Percentiles rank a stretch among this genome's conserved stretches.
phyloP scores from a whole-genome alignment of 2,888 invertebrate species.

The Calameuta pallipes region DNA sequence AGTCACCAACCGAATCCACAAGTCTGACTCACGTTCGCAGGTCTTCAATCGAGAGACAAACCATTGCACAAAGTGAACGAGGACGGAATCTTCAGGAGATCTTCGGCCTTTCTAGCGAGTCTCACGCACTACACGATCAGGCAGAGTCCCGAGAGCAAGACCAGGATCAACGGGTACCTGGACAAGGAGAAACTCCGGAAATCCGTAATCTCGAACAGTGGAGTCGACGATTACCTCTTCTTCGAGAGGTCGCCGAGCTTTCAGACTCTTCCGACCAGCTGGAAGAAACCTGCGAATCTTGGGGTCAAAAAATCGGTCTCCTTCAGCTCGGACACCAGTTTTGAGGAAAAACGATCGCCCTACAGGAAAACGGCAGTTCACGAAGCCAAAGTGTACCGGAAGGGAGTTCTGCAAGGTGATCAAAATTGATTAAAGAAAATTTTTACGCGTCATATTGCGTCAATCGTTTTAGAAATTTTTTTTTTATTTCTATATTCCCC shows the following conservation, averaged over 20 bases:
- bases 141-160: background rate
- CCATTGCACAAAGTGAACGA: background rate
- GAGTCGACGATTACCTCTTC: slow-evolving; percentile 15
- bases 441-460: background rate
- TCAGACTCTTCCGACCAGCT: slow-evolving; percentile 36
- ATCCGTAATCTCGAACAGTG: slow-evolving; percentile 1
- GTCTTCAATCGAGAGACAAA: background rate
- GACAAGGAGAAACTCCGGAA: background rate
- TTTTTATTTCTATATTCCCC: background rate
- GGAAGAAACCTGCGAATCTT: slow-evolving; percentile 30
- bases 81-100: slow-evolving; percentile 44
- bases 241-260: slow-evolving; percentile 39
- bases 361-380: slow-evolving; percentile 48
- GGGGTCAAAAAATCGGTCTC: slow-evolving; percentile 60
- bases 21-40: slow-evolving; percentile 1
- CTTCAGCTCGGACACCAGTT: slow-evolving; percentile 60
- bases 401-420: slow-evolving; percentile 59
- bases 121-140: slow-evolving; percentile 28
- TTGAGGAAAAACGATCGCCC: slow-evolving; percentile 47
- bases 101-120: slow-evolving; percentile 46
- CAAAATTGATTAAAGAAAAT: background rate
- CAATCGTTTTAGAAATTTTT: background rate
- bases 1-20: background rate
- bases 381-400: slow-evolving; percentile 59
- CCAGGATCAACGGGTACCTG: background rate